These are phyloP conservation scores for Loxodonta africana DNA, from an alignment of 2,113 vertebrate genomes.

Conservation along the genomic window DNA sequence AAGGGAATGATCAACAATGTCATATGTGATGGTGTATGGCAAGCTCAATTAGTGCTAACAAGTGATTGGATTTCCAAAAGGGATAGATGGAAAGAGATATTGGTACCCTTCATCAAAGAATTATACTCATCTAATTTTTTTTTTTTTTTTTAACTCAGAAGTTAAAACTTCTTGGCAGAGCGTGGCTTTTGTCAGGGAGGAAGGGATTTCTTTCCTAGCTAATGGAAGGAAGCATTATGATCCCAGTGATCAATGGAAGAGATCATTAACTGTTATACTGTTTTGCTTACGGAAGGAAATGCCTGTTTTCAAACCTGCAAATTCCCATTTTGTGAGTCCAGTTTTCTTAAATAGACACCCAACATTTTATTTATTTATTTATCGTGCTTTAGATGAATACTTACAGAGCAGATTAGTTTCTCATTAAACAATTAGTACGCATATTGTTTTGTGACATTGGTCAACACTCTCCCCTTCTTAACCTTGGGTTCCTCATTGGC, in stretches of 20 bases:
- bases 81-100: background rate
- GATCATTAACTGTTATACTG: background rate
- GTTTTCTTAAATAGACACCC: background rate
- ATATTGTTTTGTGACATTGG: too few relatives aligned
- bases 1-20: conserved; percentile 1
- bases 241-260: background rate
- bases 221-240: background rate
- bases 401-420: too few relatives aligned
- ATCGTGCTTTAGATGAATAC: too few relatives aligned
- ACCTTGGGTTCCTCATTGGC: too few relatives aligned
- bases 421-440: too few relatives aligned
- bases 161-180: background rate
- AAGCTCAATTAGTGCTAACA: background rate
- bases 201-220: background rate
- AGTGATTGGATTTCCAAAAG: background rate
- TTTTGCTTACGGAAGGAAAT: background rate
- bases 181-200: background rate
- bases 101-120: background rate
- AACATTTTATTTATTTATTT: too few relatives aligned
- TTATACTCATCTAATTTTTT: background rate
- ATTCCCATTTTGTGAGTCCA: background rate
- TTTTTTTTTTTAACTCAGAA: background rate
- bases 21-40: background rate
- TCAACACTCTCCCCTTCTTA: too few relatives aligned
- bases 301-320: background rate